Base-by-base conservation (phyloP, 2,888 invertebrate genomes). In the Hypomecis punctinalis region DNA sequence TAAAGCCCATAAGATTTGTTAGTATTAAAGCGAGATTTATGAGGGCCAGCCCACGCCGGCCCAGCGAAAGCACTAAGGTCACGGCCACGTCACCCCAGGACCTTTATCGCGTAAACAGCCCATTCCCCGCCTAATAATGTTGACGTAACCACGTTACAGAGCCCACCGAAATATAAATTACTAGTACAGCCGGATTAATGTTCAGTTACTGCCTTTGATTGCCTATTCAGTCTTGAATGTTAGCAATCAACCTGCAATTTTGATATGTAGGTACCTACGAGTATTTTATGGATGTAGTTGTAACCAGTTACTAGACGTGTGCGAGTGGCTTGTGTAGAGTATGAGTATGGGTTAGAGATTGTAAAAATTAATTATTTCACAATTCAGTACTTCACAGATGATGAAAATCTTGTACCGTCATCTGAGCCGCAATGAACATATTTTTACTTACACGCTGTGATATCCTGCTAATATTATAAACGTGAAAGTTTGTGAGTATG, bases 121-220 rank as follows among this genome's bases (percentile, higher is more conserved):
- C 52, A 40, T 45, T 62, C 58, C 40, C 53, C 42, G 48, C 53
- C 46, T 57, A 59, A 59, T 63, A 59, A 58, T 49, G 59, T 55
- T 54, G 52, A 54, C 59, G 48, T 43, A 53, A 54, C 36, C 45
- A 46, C 6, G 36, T 55, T 45, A 55, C 45, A 46, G 13, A 9
- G 13, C 55, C 54, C 8, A 45, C 55, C 23, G 0, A 37, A 40
- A 13, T 54, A 6, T 56, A 46, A 9, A 23, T 23, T 23, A 23
- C 23, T 23, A 23, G 6, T 35, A 39, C 46, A 37, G 46, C 46
- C 13, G 11, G 33, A 43, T 53, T 54, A 53, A 52, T 23, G 23
- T 23, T 23, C 23, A 23, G 23, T 23, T 23, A 63, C 49, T 54
- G 43, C 42, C 58, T 42, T 35, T 59, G 51, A 60, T 60, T 60